A percentile compares a stretch with the other conserved stretches of the same genome.
These are phyloP conservation scores for Scolanthus callimorphus DNA, from an alignment of 92 coral and sea anemone species.

Conservation along the genomic window DNA sequence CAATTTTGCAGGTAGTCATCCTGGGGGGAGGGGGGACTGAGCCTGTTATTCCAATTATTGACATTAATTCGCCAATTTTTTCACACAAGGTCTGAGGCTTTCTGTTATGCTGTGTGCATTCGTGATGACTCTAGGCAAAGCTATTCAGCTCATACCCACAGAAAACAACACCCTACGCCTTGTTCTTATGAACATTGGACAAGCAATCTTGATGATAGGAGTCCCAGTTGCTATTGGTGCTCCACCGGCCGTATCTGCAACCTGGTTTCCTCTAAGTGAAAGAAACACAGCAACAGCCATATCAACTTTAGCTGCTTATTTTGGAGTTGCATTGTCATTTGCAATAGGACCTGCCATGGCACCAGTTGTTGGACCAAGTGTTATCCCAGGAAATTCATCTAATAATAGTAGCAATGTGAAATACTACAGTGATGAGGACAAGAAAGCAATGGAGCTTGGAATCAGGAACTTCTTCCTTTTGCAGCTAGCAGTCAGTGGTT, in stretches of 20 bases:
- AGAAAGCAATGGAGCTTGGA: neutral
- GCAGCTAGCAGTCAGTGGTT: slow-evolving; percentile 39
- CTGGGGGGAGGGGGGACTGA: too few species aligned
- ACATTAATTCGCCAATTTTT: too few species aligned
- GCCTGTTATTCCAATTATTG: too few species aligned
- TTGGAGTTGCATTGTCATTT: slow-evolving; percentile 61
- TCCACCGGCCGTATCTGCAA: slow-evolving; percentile 73
- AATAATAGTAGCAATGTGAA: neutral
- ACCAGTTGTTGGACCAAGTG: slow-evolving; percentile 4
- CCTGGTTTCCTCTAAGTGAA: slow-evolving; percentile 80
- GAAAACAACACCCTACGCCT: slow-evolving; percentile 20
- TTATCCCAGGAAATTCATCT: neutral
- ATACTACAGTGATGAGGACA: slow-evolving; percentile 1
- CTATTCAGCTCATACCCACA: slow-evolving; percentile 57
- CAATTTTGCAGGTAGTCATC: too few species aligned
- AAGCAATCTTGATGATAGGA: slow-evolving; percentile 52
- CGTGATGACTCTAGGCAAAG: slow-evolving; percentile 55
- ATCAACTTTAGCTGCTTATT: slow-evolving; percentile 47
- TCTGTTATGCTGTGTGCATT: slow-evolving; percentile 61
- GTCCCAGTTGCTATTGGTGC: slow-evolving; percentile 61
- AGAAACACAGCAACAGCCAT: slow-evolving; percentile 83
- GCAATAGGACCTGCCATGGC: slow-evolving; percentile 75
- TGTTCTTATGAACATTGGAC: slow-evolving; percentile 61
- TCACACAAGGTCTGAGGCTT: slow-evolving; percentile 74
- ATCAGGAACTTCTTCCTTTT: slow-evolving; percentile 31